phyloP scores from a whole-genome alignment of 2,888 invertebrate genomes.

The Eremobia ochroleuca region DNA sequence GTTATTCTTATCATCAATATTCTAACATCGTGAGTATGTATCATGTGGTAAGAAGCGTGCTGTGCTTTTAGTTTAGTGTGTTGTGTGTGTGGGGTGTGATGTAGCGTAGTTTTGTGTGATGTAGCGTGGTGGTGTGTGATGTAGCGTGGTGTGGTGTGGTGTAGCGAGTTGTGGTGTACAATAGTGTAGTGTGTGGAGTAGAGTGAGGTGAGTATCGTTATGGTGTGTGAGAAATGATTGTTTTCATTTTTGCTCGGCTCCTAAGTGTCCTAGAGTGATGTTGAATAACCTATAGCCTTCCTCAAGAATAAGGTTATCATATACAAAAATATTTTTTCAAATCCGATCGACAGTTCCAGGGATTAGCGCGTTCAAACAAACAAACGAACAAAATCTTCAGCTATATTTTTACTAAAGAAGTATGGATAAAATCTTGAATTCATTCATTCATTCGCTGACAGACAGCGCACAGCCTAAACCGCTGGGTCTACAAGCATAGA shows the following conservation, averaged over 20 bases:
- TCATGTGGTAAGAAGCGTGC: too few species aligned
- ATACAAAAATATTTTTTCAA: neutral
- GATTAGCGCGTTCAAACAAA: neutral
- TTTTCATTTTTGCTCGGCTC: neutral
- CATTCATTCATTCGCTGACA: neutral
- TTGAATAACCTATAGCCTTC: neutral
- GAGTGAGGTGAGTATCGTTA: too few species aligned
- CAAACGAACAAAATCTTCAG: neutral
- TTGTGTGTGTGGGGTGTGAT: too few species aligned
- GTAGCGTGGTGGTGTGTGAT: too few species aligned
- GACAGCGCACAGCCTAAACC: neutral
- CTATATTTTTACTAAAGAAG: neutral
- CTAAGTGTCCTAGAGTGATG: neutral
- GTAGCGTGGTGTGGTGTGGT: too few species aligned
- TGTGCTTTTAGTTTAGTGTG: too few species aligned
- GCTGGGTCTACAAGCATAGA: neutral
- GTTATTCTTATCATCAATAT: too few species aligned
- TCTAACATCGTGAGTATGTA: too few species aligned
- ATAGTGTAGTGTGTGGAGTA: too few species aligned
- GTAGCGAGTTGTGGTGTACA: too few species aligned
- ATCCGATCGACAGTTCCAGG: neutral
- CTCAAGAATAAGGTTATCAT: neutral
- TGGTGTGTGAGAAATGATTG: too few species aligned
- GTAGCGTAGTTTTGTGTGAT: too few species aligned
- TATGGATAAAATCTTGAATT: neutral